Conservation (phyloP, 2,797 vertebrate species). For the Hafferia zeledoni region DNA sequence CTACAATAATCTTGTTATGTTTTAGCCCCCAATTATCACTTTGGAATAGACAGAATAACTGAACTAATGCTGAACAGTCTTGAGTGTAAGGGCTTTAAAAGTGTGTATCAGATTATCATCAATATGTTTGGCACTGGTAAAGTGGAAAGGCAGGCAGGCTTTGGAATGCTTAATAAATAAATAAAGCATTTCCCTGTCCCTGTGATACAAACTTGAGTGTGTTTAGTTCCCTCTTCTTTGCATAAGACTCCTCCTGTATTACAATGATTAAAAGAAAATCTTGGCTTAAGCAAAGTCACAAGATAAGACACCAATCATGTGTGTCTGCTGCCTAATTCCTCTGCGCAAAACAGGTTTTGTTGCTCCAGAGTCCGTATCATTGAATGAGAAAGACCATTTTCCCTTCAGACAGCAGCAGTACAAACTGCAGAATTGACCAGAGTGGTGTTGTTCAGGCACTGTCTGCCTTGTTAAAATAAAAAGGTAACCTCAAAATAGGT, state of each 20-base stretch:
- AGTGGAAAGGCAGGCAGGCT: neutral
- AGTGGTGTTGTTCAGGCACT: neutral
- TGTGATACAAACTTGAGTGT: neutral
- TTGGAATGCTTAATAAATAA: neutral
- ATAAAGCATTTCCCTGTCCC: neutral
- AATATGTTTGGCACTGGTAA: neutral
- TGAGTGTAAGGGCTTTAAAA: neutral
- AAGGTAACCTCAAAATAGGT: neutral
- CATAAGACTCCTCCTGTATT: neutral
- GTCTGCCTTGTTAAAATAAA: neutral
- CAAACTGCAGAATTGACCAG: neutral
- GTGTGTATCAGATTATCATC: neutral
- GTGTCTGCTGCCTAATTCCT: neutral
- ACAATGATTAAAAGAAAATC: neutral
- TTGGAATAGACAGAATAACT: neutral
- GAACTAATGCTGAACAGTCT: neutral
- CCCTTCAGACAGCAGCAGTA: neutral
- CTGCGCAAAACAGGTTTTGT: neutral
- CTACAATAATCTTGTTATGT: neutral
- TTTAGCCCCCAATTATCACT: conserved; percentile 14
- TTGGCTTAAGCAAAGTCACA: neutral
- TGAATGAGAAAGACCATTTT: neutral
- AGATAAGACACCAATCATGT: neutral
- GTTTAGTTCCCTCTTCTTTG: neutral
- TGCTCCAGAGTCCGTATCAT: neutral